Conservation (phyloP, 2,113 vertebrate species). For the rat (Rattus norvegicus) region DNA sequence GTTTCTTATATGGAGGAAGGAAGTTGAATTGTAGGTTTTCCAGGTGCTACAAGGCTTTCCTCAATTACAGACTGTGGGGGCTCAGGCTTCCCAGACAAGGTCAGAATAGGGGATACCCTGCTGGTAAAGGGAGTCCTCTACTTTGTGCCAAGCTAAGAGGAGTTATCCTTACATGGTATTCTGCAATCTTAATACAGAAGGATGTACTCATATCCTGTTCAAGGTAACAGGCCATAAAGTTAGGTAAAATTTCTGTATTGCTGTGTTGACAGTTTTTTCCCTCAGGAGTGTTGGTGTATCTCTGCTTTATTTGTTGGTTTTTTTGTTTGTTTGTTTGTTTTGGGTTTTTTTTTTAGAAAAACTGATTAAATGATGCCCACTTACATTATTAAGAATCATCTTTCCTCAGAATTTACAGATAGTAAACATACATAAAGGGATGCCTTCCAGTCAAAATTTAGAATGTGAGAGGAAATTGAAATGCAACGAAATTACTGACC, state of each 20-base stretch:
- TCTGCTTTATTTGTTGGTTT: too few relatives aligned
- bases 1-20: too few relatives aligned
- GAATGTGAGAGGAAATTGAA: neutral
- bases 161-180: too few relatives aligned
- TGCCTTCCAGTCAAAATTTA: neutral
- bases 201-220: neutral
- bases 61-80: too few relatives aligned
- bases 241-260: neutral
- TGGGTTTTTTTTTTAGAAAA: neutral
- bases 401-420: neutral
- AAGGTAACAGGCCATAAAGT: neutral
- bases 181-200: too few relatives aligned
- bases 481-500: neutral
- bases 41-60: too few relatives aligned
- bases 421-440: conserved; percentile 5
- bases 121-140: too few relatives aligned
- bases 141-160: too few relatives aligned
- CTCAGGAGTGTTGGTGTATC: neutral
- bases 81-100: too few relatives aligned
- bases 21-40: too few relatives aligned
- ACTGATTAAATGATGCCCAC: neutral
- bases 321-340: too few relatives aligned
- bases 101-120: too few relatives aligned
- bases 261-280: neutral
- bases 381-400: neutral